Base-by-base conservation (phyloP, 2,113 vertebrate genomes). In the Psilopogon haemacephalus region DNA sequence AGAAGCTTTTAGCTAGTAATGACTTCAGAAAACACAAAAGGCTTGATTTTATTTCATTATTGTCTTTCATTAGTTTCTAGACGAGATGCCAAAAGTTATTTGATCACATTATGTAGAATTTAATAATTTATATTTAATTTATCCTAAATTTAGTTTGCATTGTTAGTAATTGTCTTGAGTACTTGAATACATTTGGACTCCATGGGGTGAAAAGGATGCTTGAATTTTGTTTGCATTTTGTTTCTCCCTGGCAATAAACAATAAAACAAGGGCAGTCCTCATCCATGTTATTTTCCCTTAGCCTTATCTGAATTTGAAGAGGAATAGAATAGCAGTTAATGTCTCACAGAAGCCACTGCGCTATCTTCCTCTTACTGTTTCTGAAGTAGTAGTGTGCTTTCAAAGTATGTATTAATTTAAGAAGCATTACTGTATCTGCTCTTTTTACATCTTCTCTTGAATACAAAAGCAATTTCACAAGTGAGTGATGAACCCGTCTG, bases 81-180 rank as follows among this genome's bases (percentile, higher is more conserved):
- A 72, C 42, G 30, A 82, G 56, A 46, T 28, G 9, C 27, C 85
- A 55, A 48, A 88, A 77, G 27, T 56, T 48, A 58, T 72, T 73
- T 81, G 40, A 54, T 73, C 8, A 11, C 30, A 32, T 73, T 15
- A 32, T 21, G 17, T 64, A 42, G 12, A 62, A 75, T 75, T 52
- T 72, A 78, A 79, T 62, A 30, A 91, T 89, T 89, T 84, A 33
- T 18, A 8, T 10, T 92, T 84, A 84, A 84, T 89, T 75, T 92
- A 54, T 44, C 24, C 18, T 72, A 71, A 69, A 92, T 84, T 89
- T 48, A 37, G 14, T 23, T 74, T 75, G 58, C 11, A 48, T 42
- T 86, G 14, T 71, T 86, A 71, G 73, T 71, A 84, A 38, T 59
- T 44, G 35, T 42, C 16, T 86, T 59, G 56, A 82, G 15, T 68